Evolutionary conservation across 2,797 vertebrate genomes (phyloP).

Genomic region (Simalia tracyae): DNA sequence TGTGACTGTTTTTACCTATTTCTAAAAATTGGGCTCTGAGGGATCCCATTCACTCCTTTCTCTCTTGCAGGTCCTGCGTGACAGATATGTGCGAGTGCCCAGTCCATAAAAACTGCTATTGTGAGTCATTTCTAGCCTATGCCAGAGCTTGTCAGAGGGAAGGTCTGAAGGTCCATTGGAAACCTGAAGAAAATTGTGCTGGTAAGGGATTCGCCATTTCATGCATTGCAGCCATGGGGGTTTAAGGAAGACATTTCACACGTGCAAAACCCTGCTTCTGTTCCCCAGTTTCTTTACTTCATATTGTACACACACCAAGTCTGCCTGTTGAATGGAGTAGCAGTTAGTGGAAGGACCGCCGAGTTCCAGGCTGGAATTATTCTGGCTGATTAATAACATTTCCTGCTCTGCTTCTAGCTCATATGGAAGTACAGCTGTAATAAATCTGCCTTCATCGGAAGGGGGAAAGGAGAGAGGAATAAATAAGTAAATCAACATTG

Average conservation of each 20-base stretch:
- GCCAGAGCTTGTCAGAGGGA: slow-evolving; percentile 92
- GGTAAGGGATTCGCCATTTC: slow-evolving; percentile 75
- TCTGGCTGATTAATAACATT: slow-evolving; percentile 14
- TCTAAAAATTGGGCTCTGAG: neutral
- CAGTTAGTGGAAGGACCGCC: neutral
- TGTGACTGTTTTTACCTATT: neutral
- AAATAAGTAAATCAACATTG: neutral
- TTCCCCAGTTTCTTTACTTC: neutral
- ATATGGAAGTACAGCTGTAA: slow-evolving; percentile 5
- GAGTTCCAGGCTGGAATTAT: slow-evolving; percentile 25
- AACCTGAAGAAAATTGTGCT: slow-evolving; percentile 84
- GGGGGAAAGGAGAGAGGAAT: neutral
- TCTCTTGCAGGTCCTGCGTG: slow-evolving; percentile 87
- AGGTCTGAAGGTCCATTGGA: slow-evolving; percentile 85
- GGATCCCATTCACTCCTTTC: slow-evolving; percentile 27
- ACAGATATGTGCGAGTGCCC: slow-evolving; percentile 99
- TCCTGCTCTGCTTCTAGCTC: slow-evolving; percentile 25
- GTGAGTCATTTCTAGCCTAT: slow-evolving; percentile 95
- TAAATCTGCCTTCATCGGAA: slow-evolving; percentile 2
- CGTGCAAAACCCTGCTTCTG: neutral
- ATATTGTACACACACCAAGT: neutral
- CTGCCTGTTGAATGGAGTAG: neutral
- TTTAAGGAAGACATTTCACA: neutral
- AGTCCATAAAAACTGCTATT: slow-evolving; percentile 96
- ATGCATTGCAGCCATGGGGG: neutral